Base-by-base conservation (phyloP, 1,140 invertebrate species). In the Charaxes varanes region DNA sequence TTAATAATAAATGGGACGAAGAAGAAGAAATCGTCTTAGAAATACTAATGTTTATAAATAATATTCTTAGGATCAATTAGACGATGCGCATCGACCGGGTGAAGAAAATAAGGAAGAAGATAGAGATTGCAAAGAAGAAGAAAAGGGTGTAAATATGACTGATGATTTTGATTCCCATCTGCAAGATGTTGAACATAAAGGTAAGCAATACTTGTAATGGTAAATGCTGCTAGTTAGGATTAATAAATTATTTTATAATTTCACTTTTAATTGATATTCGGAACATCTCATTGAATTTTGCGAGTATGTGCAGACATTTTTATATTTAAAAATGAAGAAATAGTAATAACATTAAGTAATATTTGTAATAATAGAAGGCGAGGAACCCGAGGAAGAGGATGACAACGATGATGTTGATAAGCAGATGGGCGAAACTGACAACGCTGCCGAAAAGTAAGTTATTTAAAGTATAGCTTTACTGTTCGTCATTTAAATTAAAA, bases 141-240 rank as follows among this genome's bases (percentile, higher is more conserved):
- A 99, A 35, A 93, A 97, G 41, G 97, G 95, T 8, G 91, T 97
- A 27, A 94, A 97, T 61, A 97, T 97, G 94, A 92, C 91, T 6
- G 94, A 97, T 43, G 92, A 98, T 76, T 96, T 97, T 83, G 94
- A 86, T 22, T 84, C 82, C 0, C 81, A 84, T 62, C 59, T 85
- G 15, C 77, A 96, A 69, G 94, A 97, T 80, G 72, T 94, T 10
- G 93, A 96, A 8, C 86, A 90, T 32, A 86, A 90, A 53, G 81
- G 87, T 73, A 62, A 50, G n/a, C n/a, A n/a, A n/a, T n/a, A n/a
- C n/a, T n/a, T n/a, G n/a, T n/a, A n/a, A n/a, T n/a, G n/a, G n/a
- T n/a, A n/a, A n/a, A n/a, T n/a, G n/a, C n/a, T 2, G 7, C 27
- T 7, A 2, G 16, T 15, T 12, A 10, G 11, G 5, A 11, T 12